phyloP scores from a whole-genome alignment of 1,140 invertebrate species.

The Pachyrhynchus sulphureomaculatus region DNA sequence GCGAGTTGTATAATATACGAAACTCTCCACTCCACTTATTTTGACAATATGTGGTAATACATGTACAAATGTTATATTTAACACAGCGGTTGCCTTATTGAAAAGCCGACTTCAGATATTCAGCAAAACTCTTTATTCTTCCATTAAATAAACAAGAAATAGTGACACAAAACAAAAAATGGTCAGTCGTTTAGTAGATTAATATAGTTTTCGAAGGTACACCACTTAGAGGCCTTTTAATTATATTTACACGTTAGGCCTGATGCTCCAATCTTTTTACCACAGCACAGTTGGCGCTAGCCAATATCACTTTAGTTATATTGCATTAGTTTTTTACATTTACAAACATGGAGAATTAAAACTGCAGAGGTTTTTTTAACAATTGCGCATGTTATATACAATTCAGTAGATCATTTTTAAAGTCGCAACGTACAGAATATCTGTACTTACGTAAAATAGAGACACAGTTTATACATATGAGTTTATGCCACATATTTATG shows the following conservation, averaged over 20 bases:
- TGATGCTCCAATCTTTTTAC: constrained; percentile 21
- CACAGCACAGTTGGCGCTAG: constrained; percentile 28
- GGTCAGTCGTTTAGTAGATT: neutral
- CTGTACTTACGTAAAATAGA: too few relatives aligned
- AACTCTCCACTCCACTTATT: too few relatives aligned
- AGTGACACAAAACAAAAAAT: neutral
- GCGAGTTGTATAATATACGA: too few relatives aligned
- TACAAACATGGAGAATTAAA: neutral
- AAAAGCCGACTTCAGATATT: too few relatives aligned
- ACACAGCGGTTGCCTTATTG: too few relatives aligned
- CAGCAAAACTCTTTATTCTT: neutral
- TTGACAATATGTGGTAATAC: too few relatives aligned
- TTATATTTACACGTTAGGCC: constrained; percentile 27
- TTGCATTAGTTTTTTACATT: constrained; percentile 25
- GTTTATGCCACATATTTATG: too few relatives aligned
- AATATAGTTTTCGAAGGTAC: neutral
- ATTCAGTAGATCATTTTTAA: neutral
- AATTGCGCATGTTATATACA: neutral
- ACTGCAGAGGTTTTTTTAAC: neutral
- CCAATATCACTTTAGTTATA: constrained; percentile 30
- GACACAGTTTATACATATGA: too few relatives aligned
- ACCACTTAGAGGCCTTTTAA: constrained; percentile 10
- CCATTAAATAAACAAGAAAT: neutral
- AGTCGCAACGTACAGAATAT: neutral
- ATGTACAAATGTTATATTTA: too few relatives aligned